Conservation (phyloP, 2,113 vertebrate genomes). For the Syngnathoides biaculeatus region DNA sequence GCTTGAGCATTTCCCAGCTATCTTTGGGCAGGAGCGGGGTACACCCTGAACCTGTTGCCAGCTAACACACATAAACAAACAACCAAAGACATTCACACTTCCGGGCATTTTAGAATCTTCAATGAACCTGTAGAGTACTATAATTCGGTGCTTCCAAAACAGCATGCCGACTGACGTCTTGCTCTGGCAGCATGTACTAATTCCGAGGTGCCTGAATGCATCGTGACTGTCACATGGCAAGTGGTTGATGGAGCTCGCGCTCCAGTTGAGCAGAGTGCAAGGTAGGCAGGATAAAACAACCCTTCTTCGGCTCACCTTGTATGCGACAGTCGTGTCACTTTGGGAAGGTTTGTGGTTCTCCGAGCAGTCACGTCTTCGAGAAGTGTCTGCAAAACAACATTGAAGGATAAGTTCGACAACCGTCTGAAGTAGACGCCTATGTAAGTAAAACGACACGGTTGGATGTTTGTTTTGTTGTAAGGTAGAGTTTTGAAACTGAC, state of each 20-base stretch:
- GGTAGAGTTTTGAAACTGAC: background rate
- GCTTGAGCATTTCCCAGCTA: too few relatives aligned
- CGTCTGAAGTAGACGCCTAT: background rate
- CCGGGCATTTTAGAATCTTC: too few relatives aligned
- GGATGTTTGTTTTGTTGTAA: background rate
- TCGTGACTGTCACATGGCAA: slow-evolving; percentile 52
- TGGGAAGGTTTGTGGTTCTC: background rate
- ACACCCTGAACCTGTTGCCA: too few relatives aligned
- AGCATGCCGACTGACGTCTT: background rate
- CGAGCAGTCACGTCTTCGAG: background rate
- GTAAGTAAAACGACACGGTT: background rate
- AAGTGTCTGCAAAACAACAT: background rate
- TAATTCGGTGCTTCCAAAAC: background rate
- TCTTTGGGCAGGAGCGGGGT: too few relatives aligned
- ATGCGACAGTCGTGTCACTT: slow-evolving; percentile 5
- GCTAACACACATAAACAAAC: too few relatives aligned
- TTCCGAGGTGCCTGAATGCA: slow-evolving; percentile 42
- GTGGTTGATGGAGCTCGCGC: slow-evolving; percentile 34
- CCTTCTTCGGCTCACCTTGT: background rate
- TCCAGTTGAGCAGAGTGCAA: background rate
- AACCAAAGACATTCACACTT: too few relatives aligned
- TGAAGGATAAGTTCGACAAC: background rate
- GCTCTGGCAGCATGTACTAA: background rate
- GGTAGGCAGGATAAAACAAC: background rate
- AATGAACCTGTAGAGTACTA: too few relatives aligned